phyloP scores from a whole-genome alignment of 2,888 invertebrate genomes.

The Incurvaria masculella region DNA sequence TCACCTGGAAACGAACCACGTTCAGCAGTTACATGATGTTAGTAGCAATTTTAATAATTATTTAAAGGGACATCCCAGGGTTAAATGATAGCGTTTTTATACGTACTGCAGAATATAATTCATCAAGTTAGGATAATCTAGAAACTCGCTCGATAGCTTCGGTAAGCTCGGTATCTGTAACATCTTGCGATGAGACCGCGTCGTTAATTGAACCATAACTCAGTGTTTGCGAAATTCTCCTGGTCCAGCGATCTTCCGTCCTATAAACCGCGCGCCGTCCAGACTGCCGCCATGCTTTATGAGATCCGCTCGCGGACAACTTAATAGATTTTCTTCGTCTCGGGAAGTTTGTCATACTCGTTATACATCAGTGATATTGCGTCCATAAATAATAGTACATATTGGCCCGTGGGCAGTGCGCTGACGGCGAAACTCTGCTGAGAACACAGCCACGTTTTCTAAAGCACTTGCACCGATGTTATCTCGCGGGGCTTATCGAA shows the following conservation, averaged over 20 bases:
- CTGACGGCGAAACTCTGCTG: background rate
- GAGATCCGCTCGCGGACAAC: constrained; percentile 9
- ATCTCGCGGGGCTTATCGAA: too few relatives aligned
- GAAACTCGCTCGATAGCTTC: too few relatives aligned
- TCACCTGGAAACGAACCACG: too few relatives aligned
- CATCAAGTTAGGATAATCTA: too few relatives aligned
- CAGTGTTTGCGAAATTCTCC: background rate
- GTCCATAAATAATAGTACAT: background rate
- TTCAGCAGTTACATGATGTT: too few relatives aligned
- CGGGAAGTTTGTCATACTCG: constrained; percentile 16
- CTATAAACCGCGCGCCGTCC: background rate
- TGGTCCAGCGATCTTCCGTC: background rate
- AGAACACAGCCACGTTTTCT: background rate
- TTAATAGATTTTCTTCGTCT: constrained; percentile 29
- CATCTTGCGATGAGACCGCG: too few relatives aligned
- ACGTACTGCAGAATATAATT: too few relatives aligned
- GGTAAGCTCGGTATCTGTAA: too few relatives aligned
- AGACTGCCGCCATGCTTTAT: background rate
- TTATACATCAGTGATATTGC: constrained; percentile 22
- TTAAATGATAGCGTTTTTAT: too few relatives aligned
- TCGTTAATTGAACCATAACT: background rate
- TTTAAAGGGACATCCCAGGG: too few relatives aligned
- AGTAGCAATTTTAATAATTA: too few relatives aligned
- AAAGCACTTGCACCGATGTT: too few relatives aligned
- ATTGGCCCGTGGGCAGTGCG: background rate